Conservation (phyloP, 2,113 vertebrate species). For the Percopsis transmontana region DNA sequence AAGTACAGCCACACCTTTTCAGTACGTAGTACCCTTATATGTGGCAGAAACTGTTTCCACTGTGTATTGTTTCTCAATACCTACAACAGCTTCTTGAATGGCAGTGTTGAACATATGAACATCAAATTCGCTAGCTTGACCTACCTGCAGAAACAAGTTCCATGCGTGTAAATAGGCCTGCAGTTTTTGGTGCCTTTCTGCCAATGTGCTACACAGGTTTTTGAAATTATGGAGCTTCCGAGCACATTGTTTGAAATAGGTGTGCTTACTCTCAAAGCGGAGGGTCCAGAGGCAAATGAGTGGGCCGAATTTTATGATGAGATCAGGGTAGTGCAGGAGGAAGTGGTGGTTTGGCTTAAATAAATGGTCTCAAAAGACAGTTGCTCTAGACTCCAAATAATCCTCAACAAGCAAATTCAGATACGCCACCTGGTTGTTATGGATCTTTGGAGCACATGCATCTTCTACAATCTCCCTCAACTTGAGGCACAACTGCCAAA, state of each 20-base stretch:
- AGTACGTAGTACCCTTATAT: too few species aligned
- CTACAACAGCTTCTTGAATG: too few species aligned
- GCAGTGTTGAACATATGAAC: too few species aligned
- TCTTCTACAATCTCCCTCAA: neutral
- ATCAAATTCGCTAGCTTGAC: too few species aligned
- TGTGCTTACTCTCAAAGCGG: neutral
- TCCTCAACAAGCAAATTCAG: neutral
- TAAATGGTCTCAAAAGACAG: neutral
- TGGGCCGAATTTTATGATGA: neutral
- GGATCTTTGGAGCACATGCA: neutral
- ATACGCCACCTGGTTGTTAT: neutral
- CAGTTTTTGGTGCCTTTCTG: neutral
- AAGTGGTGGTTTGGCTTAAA: neutral
- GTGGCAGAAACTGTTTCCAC: too few species aligned
- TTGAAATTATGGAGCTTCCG: neutral
- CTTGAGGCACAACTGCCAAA: neutral
- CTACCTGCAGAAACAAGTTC: neutral
- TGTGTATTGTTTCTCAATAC: too few species aligned
- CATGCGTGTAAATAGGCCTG: neutral
- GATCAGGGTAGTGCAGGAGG: neutral
- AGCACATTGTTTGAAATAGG: neutral
- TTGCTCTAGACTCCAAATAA: neutral
- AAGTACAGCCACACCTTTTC: too few species aligned
- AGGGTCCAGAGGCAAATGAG: neutral
- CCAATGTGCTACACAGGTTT: neutral